Percentiles rank a stretch among this genome's conserved stretches.
Evolutionary conservation across 2,113 vertebrate species (phyloP).

Genomic region (Nothoprocta pentlandii): DNA sequence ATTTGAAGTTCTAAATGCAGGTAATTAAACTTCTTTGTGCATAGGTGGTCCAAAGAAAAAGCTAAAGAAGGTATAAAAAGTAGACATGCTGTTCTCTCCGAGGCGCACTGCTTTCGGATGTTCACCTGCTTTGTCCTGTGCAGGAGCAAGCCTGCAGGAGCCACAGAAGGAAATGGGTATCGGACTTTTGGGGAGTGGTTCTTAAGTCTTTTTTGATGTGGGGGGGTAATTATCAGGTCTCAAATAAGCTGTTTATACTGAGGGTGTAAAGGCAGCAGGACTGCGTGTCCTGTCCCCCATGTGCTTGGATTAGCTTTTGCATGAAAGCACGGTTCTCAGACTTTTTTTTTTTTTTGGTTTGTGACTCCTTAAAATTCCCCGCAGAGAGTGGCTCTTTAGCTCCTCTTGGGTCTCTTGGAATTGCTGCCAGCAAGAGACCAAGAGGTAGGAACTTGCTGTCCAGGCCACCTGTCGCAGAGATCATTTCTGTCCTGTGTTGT

Average conservation of each 20-base stretch:
- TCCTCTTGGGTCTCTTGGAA: neutral
- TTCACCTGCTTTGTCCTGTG: neutral
- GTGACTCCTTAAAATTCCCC: neutral
- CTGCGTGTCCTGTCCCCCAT: accelerated
- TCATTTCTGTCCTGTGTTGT: neutral
- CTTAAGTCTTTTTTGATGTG: neutral
- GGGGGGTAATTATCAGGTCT: neutral
- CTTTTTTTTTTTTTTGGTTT: neutral
- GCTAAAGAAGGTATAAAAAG: neutral
- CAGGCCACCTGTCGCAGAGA: neutral
- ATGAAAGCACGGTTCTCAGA: neutral
- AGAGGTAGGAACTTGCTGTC: neutral
- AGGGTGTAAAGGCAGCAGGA: neutral
- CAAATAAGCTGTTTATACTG: neutral
- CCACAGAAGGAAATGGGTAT: neutral
- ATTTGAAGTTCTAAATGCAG: neutral
- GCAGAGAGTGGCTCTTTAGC: neutral
- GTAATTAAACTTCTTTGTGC: neutral
- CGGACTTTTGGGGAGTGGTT: neutral
- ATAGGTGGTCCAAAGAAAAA: neutral
- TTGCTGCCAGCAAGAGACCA: neutral
- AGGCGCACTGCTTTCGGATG: neutral
- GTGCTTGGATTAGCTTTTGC: neutral
- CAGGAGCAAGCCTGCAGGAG: neutral
- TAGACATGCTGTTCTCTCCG: neutral